A percentile compares a stretch with the other conserved stretches of the same genome.
phyloP scores from a whole-genome alignment of 2,888 invertebrate species.

The Chrysolina haemoptera region DNA sequence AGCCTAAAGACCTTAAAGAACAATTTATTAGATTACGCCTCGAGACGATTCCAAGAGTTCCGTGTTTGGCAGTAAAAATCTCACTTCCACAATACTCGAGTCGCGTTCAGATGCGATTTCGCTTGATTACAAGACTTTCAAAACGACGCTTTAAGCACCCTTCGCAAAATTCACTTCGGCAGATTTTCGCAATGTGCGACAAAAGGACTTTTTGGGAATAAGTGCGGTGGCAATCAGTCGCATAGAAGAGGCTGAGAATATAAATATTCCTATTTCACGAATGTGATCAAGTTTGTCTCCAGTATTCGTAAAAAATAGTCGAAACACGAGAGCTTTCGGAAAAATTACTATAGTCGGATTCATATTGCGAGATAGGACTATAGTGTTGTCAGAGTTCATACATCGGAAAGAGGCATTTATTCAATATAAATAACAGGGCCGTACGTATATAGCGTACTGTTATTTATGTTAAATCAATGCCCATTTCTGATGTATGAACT shows the following conservation, averaged over 20 bases:
- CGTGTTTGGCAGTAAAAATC: conserved; percentile 58
- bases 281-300: too few relatives aligned
- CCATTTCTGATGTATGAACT: too few relatives aligned
- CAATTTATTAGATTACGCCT: conserved; percentile 26
- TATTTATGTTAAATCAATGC: too few relatives aligned
- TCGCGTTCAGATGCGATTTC: conserved; percentile 56
- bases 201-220: conserved; percentile 10
- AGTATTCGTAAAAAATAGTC: too few relatives aligned
- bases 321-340: too few relatives aligned
- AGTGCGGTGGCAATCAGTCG: background rate
- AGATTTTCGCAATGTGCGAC: conserved; percentile 28
- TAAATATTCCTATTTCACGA: too few relatives aligned
- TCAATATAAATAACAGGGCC: too few relatives aligned
- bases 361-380: too few relatives aligned
- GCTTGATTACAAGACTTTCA: conserved; percentile 54
- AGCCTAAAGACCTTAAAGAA: conserved; percentile 20
- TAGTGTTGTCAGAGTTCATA: too few relatives aligned
- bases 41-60: conserved; percentile 53
- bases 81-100: conserved; percentile 51
- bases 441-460: too few relatives aligned
- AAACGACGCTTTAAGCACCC: conserved; percentile 46
- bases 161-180: conserved; percentile 38
- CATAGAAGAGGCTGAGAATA: background rate
- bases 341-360: too few relatives aligned
- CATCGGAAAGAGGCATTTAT: too few relatives aligned